Evolutionary conservation across 2,797 vertebrate species (phyloP).

Genomic region (Xenops minutus): DNA sequence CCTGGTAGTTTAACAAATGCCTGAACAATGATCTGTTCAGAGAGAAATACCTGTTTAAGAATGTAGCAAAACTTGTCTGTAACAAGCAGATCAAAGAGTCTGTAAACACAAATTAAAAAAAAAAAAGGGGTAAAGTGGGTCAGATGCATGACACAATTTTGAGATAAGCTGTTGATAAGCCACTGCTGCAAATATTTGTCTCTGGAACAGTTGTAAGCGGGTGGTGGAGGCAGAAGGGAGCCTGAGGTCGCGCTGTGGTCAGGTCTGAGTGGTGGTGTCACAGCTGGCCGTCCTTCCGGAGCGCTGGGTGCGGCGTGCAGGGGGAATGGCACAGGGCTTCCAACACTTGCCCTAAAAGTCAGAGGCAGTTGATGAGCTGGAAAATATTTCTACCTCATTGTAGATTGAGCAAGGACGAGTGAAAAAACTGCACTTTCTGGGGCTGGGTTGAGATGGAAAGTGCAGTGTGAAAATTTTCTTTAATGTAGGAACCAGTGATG

Average conservation of each 20-base stretch:
- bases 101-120: background rate
- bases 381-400: background rate
- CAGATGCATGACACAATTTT: background rate
- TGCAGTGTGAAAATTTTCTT: background rate
- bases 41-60: slow-evolving; percentile 6
- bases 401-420: background rate
- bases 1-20: background rate
- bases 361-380: background rate
- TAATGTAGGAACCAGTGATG: accelerated
- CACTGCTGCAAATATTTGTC: slow-evolving; percentile 6
- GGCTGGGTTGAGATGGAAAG: background rate
- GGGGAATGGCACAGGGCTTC: background rate
- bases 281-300: accelerated
- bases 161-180: slow-evolving; percentile 51
- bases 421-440: background rate
- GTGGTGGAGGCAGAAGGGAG: background rate
- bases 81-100: background rate
- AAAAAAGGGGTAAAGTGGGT: background rate
- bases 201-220: background rate
- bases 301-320: accelerated
- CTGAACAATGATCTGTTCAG: background rate
- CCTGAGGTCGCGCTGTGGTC: background rate
- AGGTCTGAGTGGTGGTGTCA: background rate
- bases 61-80: slow-evolving; percentile 1
- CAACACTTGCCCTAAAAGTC: background rate